A percentile compares a stretch with the other conserved stretches of the same genome.
phyloP scores from a whole-genome alignment of 2,113 vertebrate species.

The Malaclemys terrapin region DNA sequence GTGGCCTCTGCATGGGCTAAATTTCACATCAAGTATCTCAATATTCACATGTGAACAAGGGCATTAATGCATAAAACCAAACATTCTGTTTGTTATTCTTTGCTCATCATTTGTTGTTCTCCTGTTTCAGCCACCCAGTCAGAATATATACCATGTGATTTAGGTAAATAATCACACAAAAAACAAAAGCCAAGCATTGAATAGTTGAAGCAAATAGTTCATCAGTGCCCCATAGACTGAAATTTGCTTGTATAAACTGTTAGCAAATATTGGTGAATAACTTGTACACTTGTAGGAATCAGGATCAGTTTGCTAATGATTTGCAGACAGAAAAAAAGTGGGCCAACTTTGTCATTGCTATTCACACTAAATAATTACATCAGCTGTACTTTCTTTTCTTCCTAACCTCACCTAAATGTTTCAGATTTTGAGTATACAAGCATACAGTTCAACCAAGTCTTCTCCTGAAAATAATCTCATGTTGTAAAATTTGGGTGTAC shows the following conservation, averaged over 20 bases:
- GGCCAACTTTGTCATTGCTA: background rate
- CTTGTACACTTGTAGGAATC: constrained; percentile 8
- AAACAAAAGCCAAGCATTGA: background rate
- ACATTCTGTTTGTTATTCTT: background rate
- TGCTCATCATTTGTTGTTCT: background rate
- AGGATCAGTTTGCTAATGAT: background rate
- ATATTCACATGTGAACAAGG: background rate
- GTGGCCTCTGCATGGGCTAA: background rate
- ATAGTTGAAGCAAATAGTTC: background rate
- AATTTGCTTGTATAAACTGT: background rate
- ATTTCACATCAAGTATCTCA: background rate
- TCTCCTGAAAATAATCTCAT: constrained; percentile 33
- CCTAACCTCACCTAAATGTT: constrained; percentile 9
- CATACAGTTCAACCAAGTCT: constrained; percentile 28
- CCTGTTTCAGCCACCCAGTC: background rate
- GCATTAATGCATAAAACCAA: background rate
- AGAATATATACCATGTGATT: background rate
- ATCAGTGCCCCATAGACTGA: background rate
- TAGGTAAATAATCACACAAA: background rate
- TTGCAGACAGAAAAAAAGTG: background rate
- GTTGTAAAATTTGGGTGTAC: constrained; percentile 32
- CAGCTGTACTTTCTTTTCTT: background rate
- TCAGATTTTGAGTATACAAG: background rate
- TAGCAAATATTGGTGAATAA: background rate
- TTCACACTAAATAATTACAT: background rate